Evolutionary conservation across 2,797 vertebrate species (phyloP), one percentile per base, ranked within the genome.

Genomic region (Xyrichtys novacula): DNA sequence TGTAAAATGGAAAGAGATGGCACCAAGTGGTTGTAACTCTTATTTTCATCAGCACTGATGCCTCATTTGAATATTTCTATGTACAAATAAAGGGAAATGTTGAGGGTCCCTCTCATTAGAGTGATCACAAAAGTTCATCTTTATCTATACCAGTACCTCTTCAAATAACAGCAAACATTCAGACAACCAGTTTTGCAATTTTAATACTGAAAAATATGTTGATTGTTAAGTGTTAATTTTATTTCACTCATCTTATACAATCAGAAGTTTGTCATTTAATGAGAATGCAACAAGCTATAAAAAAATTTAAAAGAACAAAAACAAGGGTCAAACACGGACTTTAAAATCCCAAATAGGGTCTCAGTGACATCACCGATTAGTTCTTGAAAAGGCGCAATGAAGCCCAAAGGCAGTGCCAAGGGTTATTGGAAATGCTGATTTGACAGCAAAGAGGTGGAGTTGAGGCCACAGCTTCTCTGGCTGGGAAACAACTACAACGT

Each of bases 1-100:
- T 10, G 55, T 71, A 34, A 42, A 64, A 73, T 36, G 49, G 52
- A 69, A 52, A 15, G n/a, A 34, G 25, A 78, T 85, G 81, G 86
- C 86, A 88, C 83, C 63, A 23, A 65, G 19, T 70, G 48, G 42
- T 74, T 44, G 58, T 39, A n/a, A 28, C 48, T 47, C 28, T 1
- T 32, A n/a, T 29, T 50, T 48, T 39, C 25, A 16, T 29, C 31
- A 59, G 39, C 43, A 63, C 17, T 22, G 20, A 55, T 28, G 20
- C 31, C 14, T 31, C n/a, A 55, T 36, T 9, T 31, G 1, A 32
- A 26, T 16, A 40, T 46, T 22, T 14, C 1, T 58, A 4, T 16
- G 20, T 32, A 19, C 14, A 48, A 60, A 46, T 63, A 1, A 54
- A 54, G 23, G 5, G 39, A 54, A 20, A 12, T 9, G 42, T 34